phyloP scores from a whole-genome alignment of 2,888 invertebrate species.

The Cryptosula pallasiana region DNA sequence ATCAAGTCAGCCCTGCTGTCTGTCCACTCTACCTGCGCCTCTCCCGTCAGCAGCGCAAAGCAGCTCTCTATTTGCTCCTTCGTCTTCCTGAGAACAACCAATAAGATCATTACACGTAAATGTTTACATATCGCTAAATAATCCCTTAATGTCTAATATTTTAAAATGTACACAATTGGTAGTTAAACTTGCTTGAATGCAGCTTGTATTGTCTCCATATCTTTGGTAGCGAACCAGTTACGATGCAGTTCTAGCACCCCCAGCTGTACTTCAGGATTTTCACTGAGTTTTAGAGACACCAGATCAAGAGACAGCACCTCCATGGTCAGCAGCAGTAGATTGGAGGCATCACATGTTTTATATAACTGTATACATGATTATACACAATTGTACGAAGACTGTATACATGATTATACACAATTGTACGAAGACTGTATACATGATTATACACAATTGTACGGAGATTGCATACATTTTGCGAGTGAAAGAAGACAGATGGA shows the following conservation, averaged over 20 bases:
- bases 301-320: background rate
- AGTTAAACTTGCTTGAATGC: background rate
- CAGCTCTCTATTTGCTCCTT: background rate
- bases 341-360: background rate
- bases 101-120: too few species aligned
- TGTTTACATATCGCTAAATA: too few species aligned
- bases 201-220: slow-evolving; percentile 6
- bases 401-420: too few species aligned
- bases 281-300: slow-evolving; percentile 3
- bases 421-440: too few species aligned
- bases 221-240: slow-evolving; percentile 9
- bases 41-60: background rate
- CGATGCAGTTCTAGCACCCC: background rate
- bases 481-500: too few species aligned
- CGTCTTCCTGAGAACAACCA: background rate
- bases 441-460: too few species aligned
- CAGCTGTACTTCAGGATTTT: background rate
- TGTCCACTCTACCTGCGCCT: background rate
- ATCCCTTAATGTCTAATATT: too few species aligned
- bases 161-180: too few species aligned
- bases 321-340: background rate
- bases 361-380: too few species aligned
- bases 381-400: too few species aligned
- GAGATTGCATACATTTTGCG: too few species aligned
- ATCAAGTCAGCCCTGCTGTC: background rate